Percentiles rank a stretch among this genome's conserved stretches.
phyloP scores from a whole-genome alignment of 2,797 vertebrate species.

The Acrocephalus scirpaceus region DNA sequence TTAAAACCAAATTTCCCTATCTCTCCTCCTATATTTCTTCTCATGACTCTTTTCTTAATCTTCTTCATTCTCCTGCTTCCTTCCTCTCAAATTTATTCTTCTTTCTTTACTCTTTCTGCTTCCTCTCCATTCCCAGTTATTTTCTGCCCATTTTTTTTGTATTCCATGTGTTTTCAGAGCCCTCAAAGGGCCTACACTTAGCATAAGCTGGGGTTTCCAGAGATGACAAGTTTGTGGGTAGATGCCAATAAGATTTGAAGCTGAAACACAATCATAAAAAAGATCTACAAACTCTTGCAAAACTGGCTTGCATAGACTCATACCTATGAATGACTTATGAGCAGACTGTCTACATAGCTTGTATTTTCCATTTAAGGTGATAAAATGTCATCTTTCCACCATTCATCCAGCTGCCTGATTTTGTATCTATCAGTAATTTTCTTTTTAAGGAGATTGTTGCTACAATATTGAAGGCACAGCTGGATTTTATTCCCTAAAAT shows the following conservation, averaged over 20 bases:
- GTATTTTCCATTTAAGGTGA: slow-evolving; percentile 55
- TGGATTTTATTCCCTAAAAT: background rate
- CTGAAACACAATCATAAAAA: slow-evolving; percentile 12
- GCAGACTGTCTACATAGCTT: background rate
- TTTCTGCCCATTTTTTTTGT: background rate
- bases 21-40: slow-evolving; percentile 22
- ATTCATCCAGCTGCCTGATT: background rate
- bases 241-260: slow-evolving; percentile 22
- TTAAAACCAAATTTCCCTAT: slow-evolving; percentile 55
- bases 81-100: background rate
- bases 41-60: background rate
- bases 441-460: background rate
- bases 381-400: background rate
- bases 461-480: background rate
- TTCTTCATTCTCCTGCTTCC: background rate
- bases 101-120: background rate
- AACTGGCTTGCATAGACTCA: slow-evolving; percentile 52
- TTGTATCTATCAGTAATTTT: background rate
- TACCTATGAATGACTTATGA: slow-evolving; percentile 8
- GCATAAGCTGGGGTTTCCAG: background rate
- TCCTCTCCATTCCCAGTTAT: background rate
- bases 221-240: slow-evolving; percentile 47
- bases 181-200: background rate
- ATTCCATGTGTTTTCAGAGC: background rate
- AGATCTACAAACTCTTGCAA: slow-evolving; percentile 47